These are phyloP conservation scores for Atta colombica DNA, from an alignment of 1,140 invertebrate species.

Conservation along the genomic window DNA sequence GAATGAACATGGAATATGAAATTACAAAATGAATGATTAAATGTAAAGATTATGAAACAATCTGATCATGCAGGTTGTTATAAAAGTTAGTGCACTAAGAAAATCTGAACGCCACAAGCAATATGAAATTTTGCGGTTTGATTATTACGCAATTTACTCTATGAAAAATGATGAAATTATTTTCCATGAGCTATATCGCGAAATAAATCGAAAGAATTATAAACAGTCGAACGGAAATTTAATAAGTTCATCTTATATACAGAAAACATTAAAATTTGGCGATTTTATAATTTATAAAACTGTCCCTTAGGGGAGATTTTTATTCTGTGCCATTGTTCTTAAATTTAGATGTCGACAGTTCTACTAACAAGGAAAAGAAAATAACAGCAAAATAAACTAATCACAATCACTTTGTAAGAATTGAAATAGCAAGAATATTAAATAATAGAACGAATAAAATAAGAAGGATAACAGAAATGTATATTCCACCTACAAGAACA, in stretches of 20 bases:
- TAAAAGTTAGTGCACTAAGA: slow-evolving; percentile 69
- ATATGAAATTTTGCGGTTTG: slow-evolving; percentile 46
- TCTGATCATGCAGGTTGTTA: slow-evolving; percentile 66
- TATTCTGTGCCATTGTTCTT: slow-evolving; percentile 80
- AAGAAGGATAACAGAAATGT: slow-evolving; percentile 47
- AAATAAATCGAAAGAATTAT: slow-evolving; percentile 73
- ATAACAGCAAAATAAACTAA: slow-evolving; percentile 64
- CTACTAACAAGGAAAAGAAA: slow-evolving; percentile 77
- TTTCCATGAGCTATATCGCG: slow-evolving; percentile 71
- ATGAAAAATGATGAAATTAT: slow-evolving; percentile 63
- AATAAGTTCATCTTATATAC: slow-evolving; percentile 53
- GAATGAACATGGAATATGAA: slow-evolving; percentile 29
- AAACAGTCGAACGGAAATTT: slow-evolving; percentile 71
- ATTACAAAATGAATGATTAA: slow-evolving; percentile 43
- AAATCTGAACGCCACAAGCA: slow-evolving; percentile 42
- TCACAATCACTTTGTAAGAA: slow-evolving; percentile 50
- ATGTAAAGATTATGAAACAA: slow-evolving; percentile 56
- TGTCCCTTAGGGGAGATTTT: slow-evolving; percentile 85
- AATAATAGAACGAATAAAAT: slow-evolving; percentile 22
- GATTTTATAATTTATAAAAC: slow-evolving; percentile 82
- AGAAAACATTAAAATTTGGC: slow-evolving; percentile 47
- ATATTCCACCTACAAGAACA: slow-evolving; percentile 65
- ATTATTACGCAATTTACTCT: slow-evolving; percentile 32
- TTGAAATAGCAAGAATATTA: slow-evolving; percentile 39
- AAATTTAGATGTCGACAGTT: slow-evolving; percentile 84